Base-by-base conservation (phyloP, 2,797 vertebrate species). In the Erethizon dorsatum region DNA sequence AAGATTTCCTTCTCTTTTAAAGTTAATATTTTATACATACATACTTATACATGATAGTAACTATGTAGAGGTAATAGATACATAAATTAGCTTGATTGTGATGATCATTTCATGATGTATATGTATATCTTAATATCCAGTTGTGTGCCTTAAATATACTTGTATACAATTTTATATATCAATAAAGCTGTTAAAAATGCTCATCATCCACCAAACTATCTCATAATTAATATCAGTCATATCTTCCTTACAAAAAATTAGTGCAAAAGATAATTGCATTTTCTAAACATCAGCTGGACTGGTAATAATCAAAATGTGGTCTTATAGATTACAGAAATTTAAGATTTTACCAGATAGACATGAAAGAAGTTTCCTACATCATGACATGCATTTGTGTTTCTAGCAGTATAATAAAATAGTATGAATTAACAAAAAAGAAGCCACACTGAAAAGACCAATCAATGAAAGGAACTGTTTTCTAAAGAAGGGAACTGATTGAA, bases 161-260 rank as follows among this genome's bases (percentile, higher is more conserved):
- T 47, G 8, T 52, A 22, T 10, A 37, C 17, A 73, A 73, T 50
- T 83, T 91, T 37, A 10, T 37, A 3, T 57, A 6, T 56, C 4
- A 50, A 10, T 59, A 73, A 83, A 73, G 22, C 9, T 73, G 11
- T 73, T 65, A 83, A 90, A 82, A 71, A 24, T 2, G 15, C 57
- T 91, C 75, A 67, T 92, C 65, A 71, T 82, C 78, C 89, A 71
- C 82, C 33, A 61, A 82, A 52, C 57, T 22, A 1, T 1, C 88
- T 96, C 45, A 65, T 71, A 96, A 94, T 59, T 91, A 88, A 96
- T 95, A 63, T 79, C 92, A 89, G 67, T 79, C 93, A 89, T 83
- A 90, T 83, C 1, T 0, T 95, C 94, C 93, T 96, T 67, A 91
- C 69, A 92, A 65, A 95, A 95, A 93, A 87, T 57, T 77, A 82